These are phyloP conservation scores for Parambassis ranga DNA, from an alignment of 2,797 vertebrate genomes.

Conservation along the genomic window DNA sequence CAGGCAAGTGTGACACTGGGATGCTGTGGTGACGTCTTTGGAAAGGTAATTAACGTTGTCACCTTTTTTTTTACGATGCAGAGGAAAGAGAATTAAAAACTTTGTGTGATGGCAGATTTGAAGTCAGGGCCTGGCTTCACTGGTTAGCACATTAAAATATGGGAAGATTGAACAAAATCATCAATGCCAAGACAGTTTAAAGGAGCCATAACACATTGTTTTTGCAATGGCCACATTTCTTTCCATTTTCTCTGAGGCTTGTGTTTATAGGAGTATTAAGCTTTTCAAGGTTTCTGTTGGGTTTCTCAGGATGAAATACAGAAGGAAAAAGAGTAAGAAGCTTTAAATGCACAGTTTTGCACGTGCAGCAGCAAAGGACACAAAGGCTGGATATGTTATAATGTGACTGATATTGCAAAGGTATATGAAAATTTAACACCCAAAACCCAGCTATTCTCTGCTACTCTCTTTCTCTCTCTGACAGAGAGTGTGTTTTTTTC, in stretches of 20 bases:
- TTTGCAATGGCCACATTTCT: slow-evolving; percentile 25
- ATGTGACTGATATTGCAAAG: neutral
- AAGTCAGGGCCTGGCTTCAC: slow-evolving; percentile 51
- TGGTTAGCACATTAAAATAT: slow-evolving; percentile 48
- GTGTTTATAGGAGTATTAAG: neutral
- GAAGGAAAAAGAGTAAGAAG: neutral
- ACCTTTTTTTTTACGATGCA: slow-evolving; percentile 51
- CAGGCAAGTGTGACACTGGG: slow-evolving; percentile 35
- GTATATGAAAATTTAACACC: slow-evolving; percentile 13
- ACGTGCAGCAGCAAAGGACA: neutral
- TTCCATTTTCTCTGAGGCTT: slow-evolving; percentile 1
- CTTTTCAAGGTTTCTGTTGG: neutral
- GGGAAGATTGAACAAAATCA: slow-evolving; percentile 11
- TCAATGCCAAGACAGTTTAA: slow-evolving; percentile 30
- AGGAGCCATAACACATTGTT: slow-evolving; percentile 31
- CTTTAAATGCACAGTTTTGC: neutral
- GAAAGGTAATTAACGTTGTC: slow-evolving; percentile 53
- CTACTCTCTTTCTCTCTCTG: neutral
- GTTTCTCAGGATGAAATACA: neutral
- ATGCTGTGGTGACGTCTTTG: slow-evolving; percentile 61
- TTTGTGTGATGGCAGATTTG: slow-evolving; percentile 47
- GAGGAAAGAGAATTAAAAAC: slow-evolving; percentile 52
- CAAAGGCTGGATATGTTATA: no score
- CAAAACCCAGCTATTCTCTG: neutral
- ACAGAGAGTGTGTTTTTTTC: slow-evolving; percentile 24